A percentile compares a stretch with the other conserved stretches of the same genome.
These are phyloP conservation scores for Drosophila nigritarsus DNA, from an alignment of 2,888 invertebrate genomes.

Conservation along the genomic window DNA sequence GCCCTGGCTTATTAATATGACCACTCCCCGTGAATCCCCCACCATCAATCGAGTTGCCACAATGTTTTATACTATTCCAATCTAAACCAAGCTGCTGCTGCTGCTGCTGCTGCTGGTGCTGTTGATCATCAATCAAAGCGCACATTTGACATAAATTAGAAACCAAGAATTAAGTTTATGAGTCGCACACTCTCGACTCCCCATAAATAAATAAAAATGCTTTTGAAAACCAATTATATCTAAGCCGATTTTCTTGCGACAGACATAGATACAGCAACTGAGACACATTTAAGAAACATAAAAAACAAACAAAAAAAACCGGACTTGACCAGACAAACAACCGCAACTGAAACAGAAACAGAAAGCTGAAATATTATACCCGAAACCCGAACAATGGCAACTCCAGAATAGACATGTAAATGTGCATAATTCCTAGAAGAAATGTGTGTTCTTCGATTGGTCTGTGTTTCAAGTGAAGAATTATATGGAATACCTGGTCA, in stretches of 20 bases:
- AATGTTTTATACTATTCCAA: conserved; percentile 8
- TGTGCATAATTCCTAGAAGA: conserved; percentile 7
- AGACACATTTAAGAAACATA: conserved; percentile 3
- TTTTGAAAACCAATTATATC: conserved; percentile 46
- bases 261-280: conserved; percentile 30
- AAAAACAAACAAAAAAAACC: conserved; percentile 24
- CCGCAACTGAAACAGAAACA: conserved; percentile 50
- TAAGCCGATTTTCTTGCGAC: conserved; percentile 60
- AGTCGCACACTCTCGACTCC: conserved; percentile 24
- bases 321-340: conserved; percentile 21
- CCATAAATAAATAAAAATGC: conserved; percentile 16
- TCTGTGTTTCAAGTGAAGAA: background rate
- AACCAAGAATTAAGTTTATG: conserved; percentile 68
- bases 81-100: background rate
- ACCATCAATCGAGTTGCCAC: conserved; percentile 12
- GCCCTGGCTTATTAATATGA: conserved; percentile 72
- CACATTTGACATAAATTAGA: conserved; percentile 80
- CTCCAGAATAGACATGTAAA: conserved; percentile 36
- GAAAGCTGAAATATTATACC: conserved; percentile 51
- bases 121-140: conserved; percentile 77
- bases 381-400: conserved; percentile 28
- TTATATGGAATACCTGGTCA: background rate
- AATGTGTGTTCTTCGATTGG: background rate
- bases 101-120: conserved; percentile 5
- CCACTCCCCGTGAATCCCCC: conserved; percentile 16